phyloP scores from a whole-genome alignment of 1,140 invertebrate genomes.

The Luehdorfia chinensis region DNA sequence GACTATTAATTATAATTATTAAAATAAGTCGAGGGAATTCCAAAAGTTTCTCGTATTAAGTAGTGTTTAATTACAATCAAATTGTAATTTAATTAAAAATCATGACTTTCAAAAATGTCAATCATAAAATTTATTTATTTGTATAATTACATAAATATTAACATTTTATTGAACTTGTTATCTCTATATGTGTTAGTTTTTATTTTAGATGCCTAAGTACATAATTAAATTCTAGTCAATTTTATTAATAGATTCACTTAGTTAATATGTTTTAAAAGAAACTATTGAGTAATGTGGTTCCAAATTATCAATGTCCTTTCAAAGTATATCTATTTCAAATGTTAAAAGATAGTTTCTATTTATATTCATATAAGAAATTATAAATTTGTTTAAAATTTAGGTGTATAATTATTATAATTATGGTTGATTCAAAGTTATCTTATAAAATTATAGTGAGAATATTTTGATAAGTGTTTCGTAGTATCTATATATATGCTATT shows the following conservation, averaged over 20 bases:
- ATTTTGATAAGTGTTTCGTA: conserved; percentile 39
- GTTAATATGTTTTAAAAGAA: conserved; percentile 2
- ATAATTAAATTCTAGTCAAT: conserved; percentile 52
- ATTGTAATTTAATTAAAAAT: conserved; percentile 25
- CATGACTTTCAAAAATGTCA: conserved; percentile 28
- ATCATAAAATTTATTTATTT: conserved; percentile 21
- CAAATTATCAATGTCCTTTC: conserved; percentile 4
- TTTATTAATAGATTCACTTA: conserved; percentile 28
- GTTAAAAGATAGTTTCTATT: conserved; percentile 7
- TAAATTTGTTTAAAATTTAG: conserved; percentile 7
- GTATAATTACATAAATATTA: conserved; percentile 18
- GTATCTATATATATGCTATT: conserved; percentile 25
- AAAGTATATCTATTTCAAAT: conserved; percentile 13
- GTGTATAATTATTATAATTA: background rate
- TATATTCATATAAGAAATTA: conserved; percentile 7
- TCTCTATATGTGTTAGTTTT: conserved; percentile 19
- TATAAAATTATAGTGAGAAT: conserved; percentile 54
- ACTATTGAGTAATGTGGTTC: no score
- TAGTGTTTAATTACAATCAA: conserved; percentile 19
- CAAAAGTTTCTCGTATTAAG: conserved; percentile 2
- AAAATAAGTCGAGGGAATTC: background rate
- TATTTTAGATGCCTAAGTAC: conserved; percentile 31
- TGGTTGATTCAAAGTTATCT: conserved; percentile 24
- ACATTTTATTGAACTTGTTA: conserved; percentile 13
- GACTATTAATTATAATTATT: conserved; percentile 6